These are phyloP conservation scores for Bubo bubo DNA, from an alignment of 2,113 vertebrate species.

Conservation along the genomic window DNA sequence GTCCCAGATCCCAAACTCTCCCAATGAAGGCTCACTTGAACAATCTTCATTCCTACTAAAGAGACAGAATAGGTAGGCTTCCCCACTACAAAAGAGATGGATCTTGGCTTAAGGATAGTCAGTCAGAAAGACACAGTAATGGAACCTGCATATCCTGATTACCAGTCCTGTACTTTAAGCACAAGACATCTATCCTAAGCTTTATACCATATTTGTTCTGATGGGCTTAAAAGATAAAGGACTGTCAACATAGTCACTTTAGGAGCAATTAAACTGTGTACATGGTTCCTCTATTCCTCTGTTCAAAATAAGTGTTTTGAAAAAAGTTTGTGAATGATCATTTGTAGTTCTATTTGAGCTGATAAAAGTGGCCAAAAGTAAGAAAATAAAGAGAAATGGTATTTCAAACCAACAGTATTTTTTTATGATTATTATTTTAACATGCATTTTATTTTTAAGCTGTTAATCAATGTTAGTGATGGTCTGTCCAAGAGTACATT, in stretches of 20 bases:
- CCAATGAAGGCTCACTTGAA: not conserved
- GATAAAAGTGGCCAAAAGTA: not conserved
- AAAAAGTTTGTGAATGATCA: not conserved
- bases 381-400: not conserved
- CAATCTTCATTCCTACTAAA: not conserved
- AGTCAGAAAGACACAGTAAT: not conserved
- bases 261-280: not conserved
- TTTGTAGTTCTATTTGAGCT: not conserved
- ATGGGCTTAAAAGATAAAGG: not conserved
- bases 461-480: not conserved
- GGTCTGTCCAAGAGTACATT: not conserved
- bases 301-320: not conserved
- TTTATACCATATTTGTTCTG: not conserved
- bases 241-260: not conserved
- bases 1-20: not conserved
- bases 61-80: not conserved
- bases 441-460: not conserved
- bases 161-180: not conserved
- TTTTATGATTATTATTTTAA: not conserved
- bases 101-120: not conserved
- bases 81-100: not conserved
- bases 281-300: not conserved
- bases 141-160: not conserved
- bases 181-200: not conserved
- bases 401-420: not conserved